Evolutionary conservation across 2,888 invertebrate species (phyloP).

Genomic region (Ditula angustiorana): DNA sequence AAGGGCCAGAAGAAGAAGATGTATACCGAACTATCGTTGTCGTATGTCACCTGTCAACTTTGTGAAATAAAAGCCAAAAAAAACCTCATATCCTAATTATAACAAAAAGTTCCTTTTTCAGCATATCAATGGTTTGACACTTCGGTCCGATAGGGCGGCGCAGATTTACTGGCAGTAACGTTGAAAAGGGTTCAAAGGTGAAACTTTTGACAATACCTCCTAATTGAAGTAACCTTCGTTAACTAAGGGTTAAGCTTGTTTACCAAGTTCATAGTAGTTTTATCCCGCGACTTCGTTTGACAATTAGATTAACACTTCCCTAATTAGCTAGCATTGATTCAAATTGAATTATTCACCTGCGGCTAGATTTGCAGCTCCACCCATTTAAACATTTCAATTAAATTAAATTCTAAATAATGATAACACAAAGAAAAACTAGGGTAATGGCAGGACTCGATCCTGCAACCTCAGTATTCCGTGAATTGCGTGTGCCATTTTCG

Average conservation of each 20-base stretch:
- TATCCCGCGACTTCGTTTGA: constrained; percentile 1
- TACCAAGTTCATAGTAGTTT: not conserved
- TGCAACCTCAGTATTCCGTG: no score
- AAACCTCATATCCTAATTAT: not conserved
- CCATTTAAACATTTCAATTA: no score
- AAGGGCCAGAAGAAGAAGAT: no score
- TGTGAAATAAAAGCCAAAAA: no score
- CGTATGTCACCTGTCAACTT: no score
- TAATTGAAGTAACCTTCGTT: constrained; percentile 33
- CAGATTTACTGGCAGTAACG: not conserved
- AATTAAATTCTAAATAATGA: no score
- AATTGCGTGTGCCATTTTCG: no score
- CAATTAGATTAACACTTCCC: not conserved
- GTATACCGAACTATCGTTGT: no score
- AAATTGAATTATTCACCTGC: not conserved
- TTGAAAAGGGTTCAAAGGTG: constrained; percentile 39
- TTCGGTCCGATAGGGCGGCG: not conserved
- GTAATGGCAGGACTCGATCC: no score
- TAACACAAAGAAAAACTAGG: no score
- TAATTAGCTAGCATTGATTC: not conserved
- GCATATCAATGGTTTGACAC: constrained; percentile 7
- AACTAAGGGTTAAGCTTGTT: constrained; percentile 16
- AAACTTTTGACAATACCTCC: constrained; percentile 32
- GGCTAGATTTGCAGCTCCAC: not conserved
- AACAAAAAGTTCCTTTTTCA: not conserved